Conservation (phyloP, 2,113 vertebrate genomes). For the Malurus elegans region DNA sequence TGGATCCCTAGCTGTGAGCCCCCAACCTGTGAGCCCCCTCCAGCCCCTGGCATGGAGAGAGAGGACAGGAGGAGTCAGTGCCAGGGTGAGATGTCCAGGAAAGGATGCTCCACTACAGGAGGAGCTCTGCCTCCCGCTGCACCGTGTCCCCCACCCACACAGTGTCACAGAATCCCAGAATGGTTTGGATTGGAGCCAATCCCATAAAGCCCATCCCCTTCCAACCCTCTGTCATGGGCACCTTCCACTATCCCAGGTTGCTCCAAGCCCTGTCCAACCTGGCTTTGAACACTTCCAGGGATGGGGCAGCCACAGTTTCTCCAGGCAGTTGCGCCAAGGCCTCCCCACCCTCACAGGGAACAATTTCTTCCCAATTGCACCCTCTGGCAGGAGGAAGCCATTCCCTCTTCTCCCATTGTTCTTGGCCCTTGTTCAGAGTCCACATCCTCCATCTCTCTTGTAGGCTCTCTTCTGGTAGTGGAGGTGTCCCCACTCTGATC, state of each 20-base stretch:
- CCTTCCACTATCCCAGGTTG: too few relatives aligned
- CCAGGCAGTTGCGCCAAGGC: neutral
- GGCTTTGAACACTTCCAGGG: neutral
- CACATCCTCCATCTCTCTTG: neutral
- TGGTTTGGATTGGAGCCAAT: neutral
- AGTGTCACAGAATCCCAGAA: neutral
- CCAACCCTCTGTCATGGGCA: neutral
- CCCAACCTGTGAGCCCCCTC: neutral
- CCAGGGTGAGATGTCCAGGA: too few relatives aligned
- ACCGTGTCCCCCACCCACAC: rapidly evolving
- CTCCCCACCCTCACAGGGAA: rapidly evolving
- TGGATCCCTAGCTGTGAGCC: neutral
- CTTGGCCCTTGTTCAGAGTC: neutral
- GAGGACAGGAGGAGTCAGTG: neutral
- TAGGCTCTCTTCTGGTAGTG: neutral
- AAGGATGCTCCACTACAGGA: neutral
- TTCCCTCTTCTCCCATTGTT: neutral
- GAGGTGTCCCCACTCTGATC: neutral
- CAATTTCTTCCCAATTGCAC: neutral
- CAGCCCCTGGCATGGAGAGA: too few relatives aligned
- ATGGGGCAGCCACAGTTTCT: neutral
- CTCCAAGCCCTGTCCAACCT: neutral
- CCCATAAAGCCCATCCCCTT: too few relatives aligned
- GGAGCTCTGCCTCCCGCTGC: neutral
- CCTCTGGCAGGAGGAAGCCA: neutral